Base-by-base conservation (phyloP, 2,797 vertebrate species). In the Acrocephalus scirpaceus region DNA sequence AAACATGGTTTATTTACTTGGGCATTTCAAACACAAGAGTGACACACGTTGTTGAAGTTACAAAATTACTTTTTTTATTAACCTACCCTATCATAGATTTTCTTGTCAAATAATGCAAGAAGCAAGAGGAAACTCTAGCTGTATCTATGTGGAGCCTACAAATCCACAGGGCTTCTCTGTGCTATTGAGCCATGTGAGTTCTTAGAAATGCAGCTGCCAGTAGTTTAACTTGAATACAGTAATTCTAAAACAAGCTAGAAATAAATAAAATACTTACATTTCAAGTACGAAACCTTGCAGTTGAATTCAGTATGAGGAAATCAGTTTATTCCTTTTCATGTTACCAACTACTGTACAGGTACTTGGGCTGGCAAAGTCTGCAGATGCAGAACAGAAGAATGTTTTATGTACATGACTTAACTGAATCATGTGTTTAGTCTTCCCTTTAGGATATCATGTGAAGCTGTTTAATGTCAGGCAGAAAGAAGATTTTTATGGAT, bases 231-330 rank as follows among this genome's bases (percentile, higher is more conserved):
- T 62, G 75, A 92, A 69, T 81, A 76, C 76, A 64, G 79, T 87
- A 26, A 72, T 75, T 92, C 93, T 94, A 93, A 93, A 96, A 66
- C 80, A 89, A 93, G 91, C 91, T 94, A 92, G 97, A 98, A 99
- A 99, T 99, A 99, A 99, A 99, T 99, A 99, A 97, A 97, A 97
- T 99, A 98, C 98, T 98, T 99, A 99, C 98, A 99, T 98, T 99
- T 99, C 98, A 99, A 99, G 98, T 98, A 98, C 85, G 91, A 97
- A 97, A 96, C 95, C 93, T 92, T 98, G 98, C 97, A 97, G 97
- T 98, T 97, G 95, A 98, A 97, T 97, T 98, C 98, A 98, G 95
- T 97, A 97, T 94, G 97, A 84, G 96, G 86, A 96, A 96, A 96
- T 88, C 44, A 81, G 96, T 97, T 96, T 97, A 97, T 95, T 97